Evolutionary conservation across 1,140 invertebrate genomes (phyloP).

Genomic region (Heliconius nattereri): DNA sequence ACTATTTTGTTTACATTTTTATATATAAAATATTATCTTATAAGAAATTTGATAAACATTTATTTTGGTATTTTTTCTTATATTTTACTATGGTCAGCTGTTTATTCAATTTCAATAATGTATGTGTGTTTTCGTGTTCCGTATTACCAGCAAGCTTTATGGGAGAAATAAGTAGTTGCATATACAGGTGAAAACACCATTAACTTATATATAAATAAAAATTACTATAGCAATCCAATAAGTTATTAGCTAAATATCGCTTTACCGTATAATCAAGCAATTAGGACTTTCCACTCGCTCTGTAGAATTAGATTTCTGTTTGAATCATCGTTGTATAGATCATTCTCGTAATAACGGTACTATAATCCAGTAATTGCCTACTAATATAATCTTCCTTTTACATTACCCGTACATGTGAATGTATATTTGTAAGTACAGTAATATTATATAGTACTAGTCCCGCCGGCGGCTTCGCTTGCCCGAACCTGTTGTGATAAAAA

Average conservation of each 20-base stretch:
- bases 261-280: not conserved
- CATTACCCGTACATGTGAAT: too few relatives aligned
- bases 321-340: not conserved
- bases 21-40: not conserved
- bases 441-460: not conserved
- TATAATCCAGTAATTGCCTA: not conserved
- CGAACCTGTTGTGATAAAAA: too few relatives aligned
- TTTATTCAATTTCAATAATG: not conserved
- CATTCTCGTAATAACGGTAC: not conserved
- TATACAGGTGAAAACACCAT: too few relatives aligned
- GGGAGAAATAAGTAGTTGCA: too few relatives aligned
- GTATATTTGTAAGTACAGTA: not conserved
- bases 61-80: not conserved
- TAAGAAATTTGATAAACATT: not conserved
- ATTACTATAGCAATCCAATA: not conserved
- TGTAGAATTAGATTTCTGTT: not conserved
- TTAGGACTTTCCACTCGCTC: not conserved
- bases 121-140: not conserved
- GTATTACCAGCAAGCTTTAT: too few relatives aligned
- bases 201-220: too few relatives aligned
- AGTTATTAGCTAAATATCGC: not conserved
- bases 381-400: not conserved
- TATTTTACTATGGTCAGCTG: not conserved
- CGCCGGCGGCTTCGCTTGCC: not conserved
- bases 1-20: slow-evolving; percentile 43